phyloP scores from a whole-genome alignment of 2,888 invertebrate genomes.

The Volucella zonaria region DNA sequence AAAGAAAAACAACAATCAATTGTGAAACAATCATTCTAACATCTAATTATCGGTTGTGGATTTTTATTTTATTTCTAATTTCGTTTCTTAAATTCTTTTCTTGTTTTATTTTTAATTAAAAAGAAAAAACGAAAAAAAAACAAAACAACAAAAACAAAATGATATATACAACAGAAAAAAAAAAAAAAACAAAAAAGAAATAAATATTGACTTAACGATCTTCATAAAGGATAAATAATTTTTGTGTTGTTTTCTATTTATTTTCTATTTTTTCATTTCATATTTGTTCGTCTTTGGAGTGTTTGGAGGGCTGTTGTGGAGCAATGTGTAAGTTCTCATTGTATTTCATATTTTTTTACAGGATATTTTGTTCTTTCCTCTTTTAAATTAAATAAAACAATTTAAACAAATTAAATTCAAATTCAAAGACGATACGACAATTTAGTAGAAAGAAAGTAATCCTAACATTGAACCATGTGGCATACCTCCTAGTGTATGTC shows the following conservation, averaged over 20 bases:
- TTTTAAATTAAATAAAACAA: too few species aligned
- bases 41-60: slow-evolving; percentile 74
- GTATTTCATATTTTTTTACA: too few species aligned
- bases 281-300: slow-evolving; percentile 5
- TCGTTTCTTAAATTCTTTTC: slow-evolving; percentile 5
- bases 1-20: slow-evolving; percentile 76
- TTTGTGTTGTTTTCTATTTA: slow-evolving; percentile 6
- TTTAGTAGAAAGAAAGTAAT: too few species aligned
- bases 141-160: too few species aligned
- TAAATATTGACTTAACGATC: slow-evolving; percentile 57
- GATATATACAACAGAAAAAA: background rate
- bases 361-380: too few species aligned
- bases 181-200: slow-evolving; percentile 4
- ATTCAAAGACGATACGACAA: too few species aligned
- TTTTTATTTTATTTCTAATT: slow-evolving; percentile 20
- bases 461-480: too few species aligned
- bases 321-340: too few species aligned
- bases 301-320: background rate
- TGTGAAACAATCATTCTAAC: slow-evolving; percentile 76
- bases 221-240: slow-evolving; percentile 66
- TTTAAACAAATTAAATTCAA: too few species aligned
- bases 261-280: background rate
- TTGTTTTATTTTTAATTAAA: background rate
- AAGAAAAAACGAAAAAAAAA: background rate
- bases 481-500: too few species aligned